Evolutionary conservation across 2,113 vertebrate genomes (phyloP).

Genomic region (Pan paniscus): DNA sequence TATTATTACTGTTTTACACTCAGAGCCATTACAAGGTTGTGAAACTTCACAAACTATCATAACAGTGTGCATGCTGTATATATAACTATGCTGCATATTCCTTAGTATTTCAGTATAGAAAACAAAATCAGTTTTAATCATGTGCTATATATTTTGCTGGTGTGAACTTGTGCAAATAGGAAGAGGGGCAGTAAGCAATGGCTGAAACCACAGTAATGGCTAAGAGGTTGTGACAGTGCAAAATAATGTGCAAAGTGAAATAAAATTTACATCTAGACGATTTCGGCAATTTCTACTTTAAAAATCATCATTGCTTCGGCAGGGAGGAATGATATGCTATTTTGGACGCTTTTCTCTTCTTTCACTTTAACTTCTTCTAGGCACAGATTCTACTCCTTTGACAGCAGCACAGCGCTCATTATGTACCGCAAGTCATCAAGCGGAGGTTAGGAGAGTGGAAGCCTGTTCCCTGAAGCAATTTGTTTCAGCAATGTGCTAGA

Average conservation of each 20-base stretch:
- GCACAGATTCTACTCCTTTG: slow-evolving; percentile 20
- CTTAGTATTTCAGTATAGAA: not conserved
- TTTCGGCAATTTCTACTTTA: slow-evolving; percentile 31
- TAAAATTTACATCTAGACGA: not conserved
- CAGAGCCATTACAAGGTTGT: not conserved
- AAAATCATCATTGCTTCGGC: not conserved
- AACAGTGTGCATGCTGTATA: not conserved
- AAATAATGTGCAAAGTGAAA: not conserved
- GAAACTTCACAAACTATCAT: not conserved
- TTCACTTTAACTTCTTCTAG: not conserved
- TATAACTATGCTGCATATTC: not conserved
- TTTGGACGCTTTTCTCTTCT: not conserved
- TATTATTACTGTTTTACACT: not conserved
- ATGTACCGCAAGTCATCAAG: slow-evolving; percentile 32
- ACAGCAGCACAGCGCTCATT: slow-evolving; percentile 1
- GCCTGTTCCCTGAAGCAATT: slow-evolving; percentile 73
- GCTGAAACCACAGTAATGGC: not conserved
- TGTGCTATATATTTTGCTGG: not conserved
- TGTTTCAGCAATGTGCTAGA: slow-evolving; percentile 72
- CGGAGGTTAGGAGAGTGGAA: slow-evolving; percentile 54
- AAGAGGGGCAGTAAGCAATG: too few species aligned
- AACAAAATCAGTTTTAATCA: not conserved
- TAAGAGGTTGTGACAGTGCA: not conserved
- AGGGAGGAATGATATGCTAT: not conserved
- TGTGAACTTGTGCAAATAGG: not conserved